Evolutionary conservation across 2,797 vertebrate species (phyloP).

Genomic region (Gouania willdenowi): DNA sequence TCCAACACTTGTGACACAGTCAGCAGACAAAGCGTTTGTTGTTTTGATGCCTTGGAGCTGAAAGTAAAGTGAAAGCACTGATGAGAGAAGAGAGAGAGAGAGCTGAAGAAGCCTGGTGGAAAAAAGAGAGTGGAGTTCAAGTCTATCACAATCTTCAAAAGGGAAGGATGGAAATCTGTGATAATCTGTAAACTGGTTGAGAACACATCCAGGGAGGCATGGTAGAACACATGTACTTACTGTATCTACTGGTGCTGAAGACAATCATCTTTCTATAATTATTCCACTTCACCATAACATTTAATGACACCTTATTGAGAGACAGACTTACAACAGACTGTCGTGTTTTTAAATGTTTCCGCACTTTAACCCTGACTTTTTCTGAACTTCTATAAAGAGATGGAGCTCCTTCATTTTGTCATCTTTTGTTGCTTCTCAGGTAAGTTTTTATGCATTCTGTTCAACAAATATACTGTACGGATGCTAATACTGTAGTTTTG

Average conservation of each 20-base stretch:
- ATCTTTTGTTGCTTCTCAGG: slow-evolving; percentile 39
- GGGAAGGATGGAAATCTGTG: not conserved
- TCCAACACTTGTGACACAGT: slow-evolving; percentile 40
- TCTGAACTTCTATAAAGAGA: slow-evolving; percentile 22
- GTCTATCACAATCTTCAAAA: slow-evolving; percentile 4
- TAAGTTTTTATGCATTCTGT: slow-evolving; percentile 26
- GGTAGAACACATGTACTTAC: not conserved
- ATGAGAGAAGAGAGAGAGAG: not conserved
- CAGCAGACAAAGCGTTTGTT: slow-evolving; percentile 45
- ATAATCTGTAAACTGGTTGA: too few species aligned
- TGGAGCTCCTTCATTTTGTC: slow-evolving; percentile 27
- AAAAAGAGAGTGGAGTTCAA: slow-evolving; percentile 9
- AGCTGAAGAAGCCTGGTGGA: not conserved
- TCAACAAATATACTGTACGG: too few species aligned
- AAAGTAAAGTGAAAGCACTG: slow-evolving; percentile 2
- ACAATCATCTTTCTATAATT: not conserved
- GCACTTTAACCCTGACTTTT: not conserved
- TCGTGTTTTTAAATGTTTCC: not conserved
- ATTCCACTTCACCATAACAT: not conserved
- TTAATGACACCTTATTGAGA: slow-evolving; percentile 15
- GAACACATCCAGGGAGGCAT: not conserved
- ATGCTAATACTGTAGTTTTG: too few species aligned
- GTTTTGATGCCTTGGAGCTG: slow-evolving; percentile 23
- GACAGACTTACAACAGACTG: not conserved
- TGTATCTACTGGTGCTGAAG: slow-evolving; percentile 7